Conservation (phyloP, 2,113 vertebrate species). For the Colossoma macropomum region DNA sequence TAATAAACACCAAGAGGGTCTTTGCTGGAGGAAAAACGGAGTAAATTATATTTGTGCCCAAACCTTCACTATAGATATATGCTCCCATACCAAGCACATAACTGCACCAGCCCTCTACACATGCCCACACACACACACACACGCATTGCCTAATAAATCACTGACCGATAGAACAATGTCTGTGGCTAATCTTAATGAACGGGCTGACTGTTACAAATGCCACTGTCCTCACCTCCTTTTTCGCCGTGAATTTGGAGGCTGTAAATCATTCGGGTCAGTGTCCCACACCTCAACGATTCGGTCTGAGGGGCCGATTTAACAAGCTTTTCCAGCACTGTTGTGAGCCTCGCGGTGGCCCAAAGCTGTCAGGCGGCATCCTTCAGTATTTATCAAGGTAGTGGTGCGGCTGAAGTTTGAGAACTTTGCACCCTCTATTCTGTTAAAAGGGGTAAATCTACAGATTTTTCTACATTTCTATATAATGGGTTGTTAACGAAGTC, state of each 20-base stretch:
- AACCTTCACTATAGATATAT: conserved; percentile 52
- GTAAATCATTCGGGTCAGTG: conserved; percentile 37
- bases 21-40: too few relatives aligned
- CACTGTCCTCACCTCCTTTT: conserved; percentile 26
- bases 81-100: neutral
- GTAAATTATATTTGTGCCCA: too few relatives aligned
- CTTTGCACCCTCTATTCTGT: too few relatives aligned
- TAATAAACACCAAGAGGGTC: too few relatives aligned
- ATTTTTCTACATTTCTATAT: too few relatives aligned
- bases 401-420: neutral
- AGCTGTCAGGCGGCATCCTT: neutral
- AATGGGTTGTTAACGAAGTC: too few relatives aligned
- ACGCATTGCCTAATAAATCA: conserved; percentile 27
- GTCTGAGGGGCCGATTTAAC: conserved; percentile 42
- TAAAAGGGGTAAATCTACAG: too few relatives aligned
- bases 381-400: neutral
- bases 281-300: conserved; percentile 9
- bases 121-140: neutral
- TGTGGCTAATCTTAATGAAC: conserved; percentile 39
- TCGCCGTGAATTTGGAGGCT: conserved; percentile 3
- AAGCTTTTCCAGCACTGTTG: conserved; percentile 9
- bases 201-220: conserved; percentile 44
- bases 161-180: conserved; percentile 34
- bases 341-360: conserved; percentile 3
- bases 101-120: conserved; percentile 11